Conservation (phyloP, 2,113 vertebrate genomes). For the Ranitomeya imitator region DNA sequence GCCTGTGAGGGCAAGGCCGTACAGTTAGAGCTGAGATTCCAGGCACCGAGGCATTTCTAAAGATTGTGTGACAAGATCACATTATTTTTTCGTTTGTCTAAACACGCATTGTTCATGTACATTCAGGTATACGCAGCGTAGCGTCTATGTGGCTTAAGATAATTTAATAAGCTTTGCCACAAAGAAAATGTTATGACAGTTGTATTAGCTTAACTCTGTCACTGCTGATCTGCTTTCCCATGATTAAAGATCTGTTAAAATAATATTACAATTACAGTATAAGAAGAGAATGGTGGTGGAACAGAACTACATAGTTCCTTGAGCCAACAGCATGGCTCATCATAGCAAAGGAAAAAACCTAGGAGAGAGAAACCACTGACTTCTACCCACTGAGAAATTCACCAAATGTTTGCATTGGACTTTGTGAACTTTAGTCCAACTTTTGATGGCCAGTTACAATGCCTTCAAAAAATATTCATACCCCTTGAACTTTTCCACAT, state of each 20-base stretch:
- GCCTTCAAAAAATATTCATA: too few species aligned
- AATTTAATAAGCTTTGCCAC: slow-evolving; percentile 49
- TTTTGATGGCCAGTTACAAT: too few species aligned
- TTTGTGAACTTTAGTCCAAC: neutral
- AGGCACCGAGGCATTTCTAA: slow-evolving; percentile 44
- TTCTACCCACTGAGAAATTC: neutral
- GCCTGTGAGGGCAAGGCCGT: slow-evolving; percentile 49
- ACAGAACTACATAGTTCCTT: neutral
- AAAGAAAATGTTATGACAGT: slow-evolving; percentile 43
- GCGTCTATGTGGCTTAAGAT: slow-evolving; percentile 46
- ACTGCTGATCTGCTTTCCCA: slow-evolving; percentile 13
- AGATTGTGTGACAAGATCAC: slow-evolving; percentile 50
- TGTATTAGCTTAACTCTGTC: slow-evolving; percentile 23
- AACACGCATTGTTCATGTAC: slow-evolving; percentile 52
- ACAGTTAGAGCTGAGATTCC: slow-evolving; percentile 23
- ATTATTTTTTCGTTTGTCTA: slow-evolving; percentile 51
- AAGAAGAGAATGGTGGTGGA: neutral
- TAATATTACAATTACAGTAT: neutral
- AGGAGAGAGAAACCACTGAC: neutral
- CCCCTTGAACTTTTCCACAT: too few species aligned
- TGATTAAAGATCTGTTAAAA: neutral
- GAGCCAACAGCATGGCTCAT: neutral
- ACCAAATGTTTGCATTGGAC: neutral
- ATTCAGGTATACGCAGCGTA: slow-evolving; percentile 42
- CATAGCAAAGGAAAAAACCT: too few species aligned